Percentiles rank a stretch among this genome's conserved stretches.
These are phyloP conservation scores for Prolemur simus DNA, from an alignment of 2,113 vertebrate genomes.

Conservation along the genomic window DNA sequence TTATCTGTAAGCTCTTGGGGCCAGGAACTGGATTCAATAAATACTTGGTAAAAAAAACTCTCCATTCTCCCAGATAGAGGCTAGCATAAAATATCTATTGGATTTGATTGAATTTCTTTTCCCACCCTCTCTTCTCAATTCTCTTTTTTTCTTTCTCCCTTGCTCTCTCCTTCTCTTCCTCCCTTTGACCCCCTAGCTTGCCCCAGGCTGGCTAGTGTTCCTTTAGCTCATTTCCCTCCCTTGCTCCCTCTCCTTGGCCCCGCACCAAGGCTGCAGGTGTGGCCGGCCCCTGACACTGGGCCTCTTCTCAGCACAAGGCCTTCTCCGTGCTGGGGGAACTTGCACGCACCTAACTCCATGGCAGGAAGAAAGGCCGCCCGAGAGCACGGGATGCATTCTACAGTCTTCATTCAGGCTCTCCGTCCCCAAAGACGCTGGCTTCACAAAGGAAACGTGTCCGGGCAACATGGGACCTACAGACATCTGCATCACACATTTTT, in stretches of 20 bases:
- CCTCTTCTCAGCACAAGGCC: neutral
- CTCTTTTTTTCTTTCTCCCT: neutral
- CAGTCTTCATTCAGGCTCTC: neutral
- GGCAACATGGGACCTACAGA: neutral
- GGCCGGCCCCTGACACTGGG: neutral
- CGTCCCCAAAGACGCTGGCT: neutral
- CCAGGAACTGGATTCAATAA: neutral
- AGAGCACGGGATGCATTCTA: neutral
- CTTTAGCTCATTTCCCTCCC: neutral
- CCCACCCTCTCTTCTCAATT: neutral
- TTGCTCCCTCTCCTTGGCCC: neutral
- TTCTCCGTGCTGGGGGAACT: neutral
- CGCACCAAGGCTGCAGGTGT: neutral
- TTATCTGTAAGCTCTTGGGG: neutral
- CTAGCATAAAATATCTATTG: neutral
- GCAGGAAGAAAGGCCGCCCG: neutral
- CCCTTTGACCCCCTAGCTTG: neutral
- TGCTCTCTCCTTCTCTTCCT: neutral
- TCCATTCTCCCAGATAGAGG: neutral
- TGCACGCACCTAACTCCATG: neutral
- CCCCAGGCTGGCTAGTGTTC: neutral
- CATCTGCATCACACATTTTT: constrained; percentile 77
- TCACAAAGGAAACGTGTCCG: constrained; percentile 16
- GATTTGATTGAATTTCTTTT: rapidly evolving
- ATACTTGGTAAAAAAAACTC: neutral